Conservation (phyloP, 2,888 invertebrate species). For the Nephrotoma flavescens region DNA sequence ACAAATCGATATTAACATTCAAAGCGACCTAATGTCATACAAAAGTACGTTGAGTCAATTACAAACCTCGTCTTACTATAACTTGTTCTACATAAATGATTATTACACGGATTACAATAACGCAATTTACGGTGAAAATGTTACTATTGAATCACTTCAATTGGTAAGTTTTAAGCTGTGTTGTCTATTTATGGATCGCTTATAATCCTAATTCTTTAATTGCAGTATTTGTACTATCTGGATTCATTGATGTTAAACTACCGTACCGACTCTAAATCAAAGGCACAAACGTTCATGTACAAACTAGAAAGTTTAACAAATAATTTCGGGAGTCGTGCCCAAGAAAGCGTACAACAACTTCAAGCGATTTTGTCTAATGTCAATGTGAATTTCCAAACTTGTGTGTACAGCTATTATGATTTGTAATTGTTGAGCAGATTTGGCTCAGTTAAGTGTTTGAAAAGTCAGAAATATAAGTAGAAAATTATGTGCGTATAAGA, state of each 20-base stretch:
- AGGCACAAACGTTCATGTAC: background rate
- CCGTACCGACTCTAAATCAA: background rate
- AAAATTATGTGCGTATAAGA: no score
- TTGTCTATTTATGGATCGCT: background rate
- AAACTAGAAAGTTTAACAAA: background rate
- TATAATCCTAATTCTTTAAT: background rate
- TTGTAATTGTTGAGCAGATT: background rate
- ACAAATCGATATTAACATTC: background rate
- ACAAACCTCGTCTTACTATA: background rate
- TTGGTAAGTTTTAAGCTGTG: background rate
- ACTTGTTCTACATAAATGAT: background rate
- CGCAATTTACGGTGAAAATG: background rate
- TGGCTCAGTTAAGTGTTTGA: background rate
- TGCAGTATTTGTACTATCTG: background rate
- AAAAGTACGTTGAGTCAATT: background rate
- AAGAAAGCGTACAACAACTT: background rate
- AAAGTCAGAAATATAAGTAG: no score
- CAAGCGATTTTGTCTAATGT: background rate
- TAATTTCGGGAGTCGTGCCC: background rate
- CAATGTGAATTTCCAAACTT: background rate
- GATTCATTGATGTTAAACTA: background rate
- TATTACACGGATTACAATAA: background rate
- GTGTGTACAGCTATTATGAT: background rate
- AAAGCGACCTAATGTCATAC: background rate
- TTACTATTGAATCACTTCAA: background rate